A percentile compares a stretch with the other conserved stretches of the same genome.
These are phyloP conservation scores for Gonioctena quinquepunctata DNA, from an alignment of 1,140 invertebrate genomes.

Conservation along the genomic window DNA sequence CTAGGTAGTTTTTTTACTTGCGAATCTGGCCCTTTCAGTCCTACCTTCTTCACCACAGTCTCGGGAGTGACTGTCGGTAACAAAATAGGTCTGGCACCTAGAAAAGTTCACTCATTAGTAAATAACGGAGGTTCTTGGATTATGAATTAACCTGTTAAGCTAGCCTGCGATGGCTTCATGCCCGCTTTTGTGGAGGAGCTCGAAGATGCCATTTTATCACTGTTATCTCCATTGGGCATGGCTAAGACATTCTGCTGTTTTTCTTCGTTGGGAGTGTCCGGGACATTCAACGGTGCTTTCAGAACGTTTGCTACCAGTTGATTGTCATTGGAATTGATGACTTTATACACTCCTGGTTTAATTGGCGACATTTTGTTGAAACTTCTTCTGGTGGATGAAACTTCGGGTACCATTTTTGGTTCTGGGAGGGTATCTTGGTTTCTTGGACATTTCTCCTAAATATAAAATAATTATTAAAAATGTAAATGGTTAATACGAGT, in stretches of 20 bases:
- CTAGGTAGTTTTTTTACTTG: constrained; percentile 39
- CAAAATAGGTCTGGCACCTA: constrained; percentile 31
- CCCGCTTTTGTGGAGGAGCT: constrained; percentile 32
- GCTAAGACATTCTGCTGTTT: constrained; percentile 15
- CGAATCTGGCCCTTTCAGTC: constrained; percentile 2
- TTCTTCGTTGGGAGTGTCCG: neutral
- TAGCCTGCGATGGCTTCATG: constrained; percentile 29
- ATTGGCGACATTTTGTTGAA: neutral
- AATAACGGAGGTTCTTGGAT: too few species aligned
- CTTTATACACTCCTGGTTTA: neutral
- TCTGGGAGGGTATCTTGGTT: neutral
- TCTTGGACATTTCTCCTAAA: constrained; percentile 21
- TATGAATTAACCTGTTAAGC: constrained; percentile 27
- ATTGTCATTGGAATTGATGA: neutral
- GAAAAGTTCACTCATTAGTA: too few species aligned
- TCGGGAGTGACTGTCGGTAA: constrained; percentile 46
- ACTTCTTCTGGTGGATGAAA: neutral
- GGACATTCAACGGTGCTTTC: too few species aligned
- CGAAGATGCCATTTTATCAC: neutral
- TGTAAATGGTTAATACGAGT: too few species aligned
- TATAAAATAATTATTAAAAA: too few species aligned
- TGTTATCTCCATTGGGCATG: neutral
- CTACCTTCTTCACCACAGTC: constrained; percentile 20
- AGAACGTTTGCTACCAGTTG: neutral
- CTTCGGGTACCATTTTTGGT: neutral